These are phyloP conservation scores for Platichthys flesus DNA, from an alignment of 2,113 vertebrate genomes.

Conservation along the genomic window DNA sequence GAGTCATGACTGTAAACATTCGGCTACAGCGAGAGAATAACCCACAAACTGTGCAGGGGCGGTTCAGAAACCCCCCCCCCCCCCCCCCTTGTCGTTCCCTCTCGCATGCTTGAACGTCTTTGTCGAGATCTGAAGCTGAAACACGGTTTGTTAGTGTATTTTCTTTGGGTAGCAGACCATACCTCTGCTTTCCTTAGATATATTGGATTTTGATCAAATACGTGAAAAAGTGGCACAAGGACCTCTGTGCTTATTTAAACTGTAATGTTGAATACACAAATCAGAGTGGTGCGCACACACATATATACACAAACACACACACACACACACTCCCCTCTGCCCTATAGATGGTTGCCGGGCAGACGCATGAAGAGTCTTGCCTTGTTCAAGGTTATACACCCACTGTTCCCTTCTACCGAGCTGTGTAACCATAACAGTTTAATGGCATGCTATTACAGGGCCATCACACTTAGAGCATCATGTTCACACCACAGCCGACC, in stretches of 20 bases:
- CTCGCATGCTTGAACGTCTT: slow-evolving; percentile 43
- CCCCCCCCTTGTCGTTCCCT: slow-evolving; percentile 5
- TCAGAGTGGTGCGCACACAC: slow-evolving; percentile 37
- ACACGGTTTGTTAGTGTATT: slow-evolving; percentile 66
- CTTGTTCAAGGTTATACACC: slow-evolving; percentile 75
- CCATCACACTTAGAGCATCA: slow-evolving; percentile 75
- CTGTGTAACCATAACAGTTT: slow-evolving; percentile 82
- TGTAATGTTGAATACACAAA: slow-evolving; percentile 79
- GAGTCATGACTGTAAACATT: slow-evolving; percentile 73
- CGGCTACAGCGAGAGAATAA: slow-evolving; percentile 30
- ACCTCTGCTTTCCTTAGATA: slow-evolving; percentile 63
- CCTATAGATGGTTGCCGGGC: slow-evolving; percentile 57
- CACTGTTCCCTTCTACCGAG: slow-evolving; percentile 74
- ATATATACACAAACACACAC: too few species aligned
- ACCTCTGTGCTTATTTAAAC: slow-evolving; percentile 78
- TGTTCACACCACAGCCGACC: slow-evolving; percentile 75
- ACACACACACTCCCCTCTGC: slow-evolving; percentile 24
- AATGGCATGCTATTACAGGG: slow-evolving; percentile 79
- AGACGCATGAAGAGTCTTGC: slow-evolving; percentile 61
- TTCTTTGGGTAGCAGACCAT: slow-evolving; percentile 71
- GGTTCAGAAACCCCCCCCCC: slow-evolving; percentile 50
- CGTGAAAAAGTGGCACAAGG: slow-evolving; percentile 62
- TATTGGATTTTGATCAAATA: slow-evolving; percentile 76
- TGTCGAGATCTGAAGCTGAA: slow-evolving; percentile 47
- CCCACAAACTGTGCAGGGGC: slow-evolving; percentile 35